A percentile compares a stretch with the other conserved stretches of the same genome.
phyloP scores from a whole-genome alignment of 2,797 vertebrate species.

The Acanthornis magna region DNA sequence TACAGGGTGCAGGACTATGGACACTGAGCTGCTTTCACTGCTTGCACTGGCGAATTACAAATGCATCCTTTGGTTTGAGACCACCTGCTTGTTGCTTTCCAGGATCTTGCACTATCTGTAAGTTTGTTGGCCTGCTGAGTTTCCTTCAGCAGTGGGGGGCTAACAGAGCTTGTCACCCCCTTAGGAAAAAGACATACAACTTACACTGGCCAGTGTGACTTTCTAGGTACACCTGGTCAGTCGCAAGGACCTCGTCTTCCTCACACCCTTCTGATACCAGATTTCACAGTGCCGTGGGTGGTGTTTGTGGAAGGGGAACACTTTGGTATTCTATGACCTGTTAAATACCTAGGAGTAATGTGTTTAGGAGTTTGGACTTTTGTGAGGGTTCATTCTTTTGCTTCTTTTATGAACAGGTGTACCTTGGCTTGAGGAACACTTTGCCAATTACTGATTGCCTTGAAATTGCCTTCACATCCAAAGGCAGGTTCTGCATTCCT shows the following conservation, averaged over 20 bases:
- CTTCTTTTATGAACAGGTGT: neutral
- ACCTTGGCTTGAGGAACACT: neutral
- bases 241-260: neutral
- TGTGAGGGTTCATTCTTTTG: neutral
- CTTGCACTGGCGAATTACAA: neutral
- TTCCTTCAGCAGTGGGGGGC: neutral
- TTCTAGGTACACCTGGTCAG: neutral
- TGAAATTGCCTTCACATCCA: neutral
- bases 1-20: neutral
- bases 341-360: neutral
- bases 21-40: neutral
- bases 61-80: neutral
- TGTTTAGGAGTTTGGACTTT: neutral
- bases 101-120: neutral
- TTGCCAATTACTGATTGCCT: neutral
- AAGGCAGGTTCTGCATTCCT: neutral
- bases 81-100: neutral
- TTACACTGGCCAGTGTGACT: neutral
- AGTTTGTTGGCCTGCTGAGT: neutral
- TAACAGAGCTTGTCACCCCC: neutral
- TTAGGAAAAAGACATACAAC: neutral
- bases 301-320: neutral
- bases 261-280: accelerated
- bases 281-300: neutral
- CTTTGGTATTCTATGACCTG: neutral